Percentiles rank a stretch among this genome's conserved stretches.
Conservation (phyloP, 2,888 invertebrate species). For the Sesia apiformis region DNA sequence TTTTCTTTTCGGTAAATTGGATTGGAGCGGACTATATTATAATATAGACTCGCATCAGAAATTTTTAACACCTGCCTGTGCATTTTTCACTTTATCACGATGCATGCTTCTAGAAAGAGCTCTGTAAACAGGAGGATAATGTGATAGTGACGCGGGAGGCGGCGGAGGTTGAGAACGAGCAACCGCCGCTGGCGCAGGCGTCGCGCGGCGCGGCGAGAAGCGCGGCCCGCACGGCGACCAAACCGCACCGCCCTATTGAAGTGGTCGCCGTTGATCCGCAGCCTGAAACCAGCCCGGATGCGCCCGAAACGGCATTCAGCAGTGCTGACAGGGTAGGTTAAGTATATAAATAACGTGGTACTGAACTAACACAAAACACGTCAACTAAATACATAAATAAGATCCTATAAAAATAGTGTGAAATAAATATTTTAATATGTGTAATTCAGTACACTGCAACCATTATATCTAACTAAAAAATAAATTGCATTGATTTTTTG, state of each 20-base stretch:
- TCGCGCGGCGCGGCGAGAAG: conserved; percentile 22
- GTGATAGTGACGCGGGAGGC: conserved; percentile 40
- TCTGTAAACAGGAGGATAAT: conserved; percentile 39
- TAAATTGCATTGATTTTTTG: too few species aligned
- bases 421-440: too few species aligned
- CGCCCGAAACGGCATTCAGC: conserved; percentile 75
- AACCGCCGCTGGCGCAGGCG: conserved; percentile 28
- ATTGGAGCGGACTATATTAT: too few species aligned
- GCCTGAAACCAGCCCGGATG: conserved; percentile 51
- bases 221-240: conserved; percentile 39
- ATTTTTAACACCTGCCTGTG: background rate
- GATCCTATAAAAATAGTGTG: too few species aligned
- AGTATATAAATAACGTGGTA: too few species aligned
- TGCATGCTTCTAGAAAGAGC: conserved; percentile 7
- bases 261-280: conserved; percentile 75
- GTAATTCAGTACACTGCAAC: too few species aligned
- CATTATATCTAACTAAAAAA: too few species aligned
- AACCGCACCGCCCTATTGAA: conserved; percentile 64
- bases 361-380: too few species aligned
- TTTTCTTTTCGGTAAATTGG: too few species aligned
- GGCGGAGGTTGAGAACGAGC: conserved; percentile 51
- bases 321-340: conserved; percentile 75
- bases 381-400: too few species aligned
- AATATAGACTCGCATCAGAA: too few species aligned
- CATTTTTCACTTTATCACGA: background rate